Conservation (phyloP, 2,888 invertebrate species). For the Beris chalybata region DNA sequence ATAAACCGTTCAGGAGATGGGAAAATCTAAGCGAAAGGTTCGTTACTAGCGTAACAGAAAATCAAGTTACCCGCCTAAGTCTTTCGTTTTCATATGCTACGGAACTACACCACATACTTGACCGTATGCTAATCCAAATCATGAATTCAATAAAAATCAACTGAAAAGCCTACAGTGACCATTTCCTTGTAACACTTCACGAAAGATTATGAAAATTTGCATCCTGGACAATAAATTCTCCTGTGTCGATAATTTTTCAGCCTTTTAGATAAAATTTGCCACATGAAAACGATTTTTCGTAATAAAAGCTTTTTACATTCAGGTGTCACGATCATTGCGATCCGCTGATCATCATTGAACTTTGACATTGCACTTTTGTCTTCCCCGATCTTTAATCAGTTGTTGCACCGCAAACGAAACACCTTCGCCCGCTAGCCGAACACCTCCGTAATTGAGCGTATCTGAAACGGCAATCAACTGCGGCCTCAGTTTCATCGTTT, state of each 20-base stretch:
- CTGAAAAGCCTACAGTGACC: no score
- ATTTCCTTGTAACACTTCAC: no score
- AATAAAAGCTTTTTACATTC: no score
- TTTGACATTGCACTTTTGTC: slow-evolving; percentile 20
- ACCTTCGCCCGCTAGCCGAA: not conserved
- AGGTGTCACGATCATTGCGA: slow-evolving; percentile 29
- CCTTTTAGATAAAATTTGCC: no score
- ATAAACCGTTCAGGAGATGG: no score
- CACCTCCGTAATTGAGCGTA: slow-evolving; percentile 3
- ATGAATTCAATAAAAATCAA: no score
- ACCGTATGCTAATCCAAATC: not conserved
- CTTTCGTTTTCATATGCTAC: slow-evolving; percentile 3
- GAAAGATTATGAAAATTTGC: no score
- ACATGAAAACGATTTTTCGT: no score
- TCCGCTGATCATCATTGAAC: slow-evolving; percentile 23
- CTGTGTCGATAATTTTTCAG: no score
- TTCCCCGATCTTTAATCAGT: slow-evolving; percentile 17
- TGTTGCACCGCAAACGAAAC: not conserved
- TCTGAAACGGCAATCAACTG: not conserved
- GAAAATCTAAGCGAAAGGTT: no score
- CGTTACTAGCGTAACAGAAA: not conserved
- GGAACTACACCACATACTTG: not conserved
- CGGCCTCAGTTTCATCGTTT: slow-evolving; percentile 1
- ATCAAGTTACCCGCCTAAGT: slow-evolving; percentile 17
- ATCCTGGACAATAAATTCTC: no score